Base-by-base conservation (phyloP, 2,113 vertebrate species). In the Casuarius casuarius region DNA sequence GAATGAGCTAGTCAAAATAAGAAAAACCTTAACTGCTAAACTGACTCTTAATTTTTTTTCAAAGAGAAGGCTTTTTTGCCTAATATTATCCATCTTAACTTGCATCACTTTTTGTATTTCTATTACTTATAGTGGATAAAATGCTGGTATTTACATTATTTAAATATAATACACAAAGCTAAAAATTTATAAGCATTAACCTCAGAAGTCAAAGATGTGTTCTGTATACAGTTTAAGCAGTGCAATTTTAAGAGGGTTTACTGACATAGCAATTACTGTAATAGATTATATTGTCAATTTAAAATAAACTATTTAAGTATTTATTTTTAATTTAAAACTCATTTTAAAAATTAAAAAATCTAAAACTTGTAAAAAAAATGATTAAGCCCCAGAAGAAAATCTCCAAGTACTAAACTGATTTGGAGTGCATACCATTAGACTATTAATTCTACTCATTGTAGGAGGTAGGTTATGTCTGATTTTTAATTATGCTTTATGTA, bases 401-500 rank as follows among this genome's bases (percentile, higher is more conserved):
- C 84, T 70, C 25, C 59, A 67, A 58, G 87, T 51, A 42, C 78
- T 68, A 86, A 93, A 56, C 46, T 49, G 23, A 91, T 89, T 42
- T 48, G 63, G 80, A 94, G 67, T 33, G 11, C 71, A 79, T 51
- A 74, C 42, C 94, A 94, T 63, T 89, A 10, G 13, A 83, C 84
- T 92, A 83, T 70, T 95, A 94, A 87, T 89, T 87, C 84, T 92
- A 20, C 89, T 92, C 58, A 82, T 95, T 68, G 92, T 58, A 97
- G 94, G 77, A 97, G 91, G 82, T 38, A 96, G 87, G 82, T 93
- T 97, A 94, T 89, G 68, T 83, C 94, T 94, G 75, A 97, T 87
- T 95, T 92, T 95, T 97, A 96, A 97, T 97, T 96, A 95, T 86
- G 95, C 92, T 97, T 95, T 97, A 97, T 92, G 94, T 96, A 96